These are phyloP conservation scores for Rhingia rostrata DNA, from an alignment of 2,888 invertebrate species.

Conservation along the genomic window DNA sequence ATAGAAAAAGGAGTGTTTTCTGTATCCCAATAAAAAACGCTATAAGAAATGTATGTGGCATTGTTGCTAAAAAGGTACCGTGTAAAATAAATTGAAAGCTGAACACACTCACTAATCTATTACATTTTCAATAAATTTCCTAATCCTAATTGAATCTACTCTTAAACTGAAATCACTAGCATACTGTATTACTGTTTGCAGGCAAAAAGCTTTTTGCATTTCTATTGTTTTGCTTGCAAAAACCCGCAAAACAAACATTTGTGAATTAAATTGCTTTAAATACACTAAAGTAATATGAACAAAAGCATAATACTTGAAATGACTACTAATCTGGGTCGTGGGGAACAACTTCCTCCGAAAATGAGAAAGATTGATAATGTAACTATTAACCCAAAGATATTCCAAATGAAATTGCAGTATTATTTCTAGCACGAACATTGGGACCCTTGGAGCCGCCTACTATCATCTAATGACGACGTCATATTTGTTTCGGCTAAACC, in stretches of 20 bases:
- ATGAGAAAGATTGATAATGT: not conserved
- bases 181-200: too few relatives aligned
- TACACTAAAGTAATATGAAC: not conserved
- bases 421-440: too few relatives aligned
- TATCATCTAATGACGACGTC: not conserved
- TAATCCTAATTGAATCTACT: too few relatives aligned
- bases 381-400: not conserved
- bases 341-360: not conserved
- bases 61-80: too few relatives aligned
- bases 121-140: not conserved
- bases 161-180: too few relatives aligned
- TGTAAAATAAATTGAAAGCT: not conserved
- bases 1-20: too few relatives aligned
- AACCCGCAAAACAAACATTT: not conserved
- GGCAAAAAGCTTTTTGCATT: too few relatives aligned
- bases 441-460: too few relatives aligned
- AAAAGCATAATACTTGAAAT: not conserved
- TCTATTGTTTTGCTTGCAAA: not conserved
- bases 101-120: not conserved
- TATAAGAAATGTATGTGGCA: too few relatives aligned
- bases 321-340: not conserved
- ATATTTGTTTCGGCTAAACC: slow-evolving; percentile 9
- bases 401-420: too few relatives aligned
- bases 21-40: too few relatives aligned
- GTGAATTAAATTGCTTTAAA: not conserved